Percentiles rank a stretch among this genome's conserved stretches.
phyloP scores from a whole-genome alignment of 2,797 vertebrate genomes.

The Mus minutoides region DNA sequence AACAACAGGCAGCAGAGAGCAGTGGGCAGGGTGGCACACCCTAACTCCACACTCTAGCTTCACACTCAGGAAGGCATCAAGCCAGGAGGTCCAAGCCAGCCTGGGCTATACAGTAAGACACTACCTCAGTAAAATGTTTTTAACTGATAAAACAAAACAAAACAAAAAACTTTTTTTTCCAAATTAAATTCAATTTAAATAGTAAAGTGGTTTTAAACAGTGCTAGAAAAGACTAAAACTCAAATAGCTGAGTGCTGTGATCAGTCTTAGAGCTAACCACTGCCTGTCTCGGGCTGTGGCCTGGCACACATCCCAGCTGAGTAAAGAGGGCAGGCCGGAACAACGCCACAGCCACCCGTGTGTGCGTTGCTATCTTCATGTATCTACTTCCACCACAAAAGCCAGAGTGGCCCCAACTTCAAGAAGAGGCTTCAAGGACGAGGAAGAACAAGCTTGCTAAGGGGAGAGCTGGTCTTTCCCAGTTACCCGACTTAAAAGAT shows the following conservation, averaged over 20 bases:
- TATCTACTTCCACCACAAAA: slow-evolving; percentile 94
- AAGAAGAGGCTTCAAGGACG: slow-evolving; percentile 91
- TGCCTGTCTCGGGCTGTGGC: accelerated
- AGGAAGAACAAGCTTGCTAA: background rate
- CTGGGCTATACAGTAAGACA: background rate
- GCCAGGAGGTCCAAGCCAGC: background rate
- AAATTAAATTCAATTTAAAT: background rate
- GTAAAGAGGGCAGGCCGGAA: slow-evolving; percentile 89
- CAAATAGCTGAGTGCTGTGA: background rate
- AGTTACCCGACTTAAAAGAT: background rate
- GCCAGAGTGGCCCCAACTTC: slow-evolving; percentile 93
- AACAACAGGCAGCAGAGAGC: background rate
- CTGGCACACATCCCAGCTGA: accelerated
- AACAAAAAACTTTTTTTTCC: background rate
- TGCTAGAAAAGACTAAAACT: background rate
- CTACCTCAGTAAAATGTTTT: too few species aligned
- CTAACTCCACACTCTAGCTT: too few species aligned
- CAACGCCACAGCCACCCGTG: slow-evolving; percentile 89
- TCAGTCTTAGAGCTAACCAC: background rate
- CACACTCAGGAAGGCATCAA: background rate
- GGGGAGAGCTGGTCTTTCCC: background rate
- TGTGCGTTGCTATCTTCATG: slow-evolving; percentile 92
- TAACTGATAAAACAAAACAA: background rate
- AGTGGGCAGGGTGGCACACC: background rate
- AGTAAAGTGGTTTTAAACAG: background rate